These are phyloP conservation scores for Cybosia mesomella DNA, from an alignment of 2,888 invertebrate genomes.

Conservation along the genomic window DNA sequence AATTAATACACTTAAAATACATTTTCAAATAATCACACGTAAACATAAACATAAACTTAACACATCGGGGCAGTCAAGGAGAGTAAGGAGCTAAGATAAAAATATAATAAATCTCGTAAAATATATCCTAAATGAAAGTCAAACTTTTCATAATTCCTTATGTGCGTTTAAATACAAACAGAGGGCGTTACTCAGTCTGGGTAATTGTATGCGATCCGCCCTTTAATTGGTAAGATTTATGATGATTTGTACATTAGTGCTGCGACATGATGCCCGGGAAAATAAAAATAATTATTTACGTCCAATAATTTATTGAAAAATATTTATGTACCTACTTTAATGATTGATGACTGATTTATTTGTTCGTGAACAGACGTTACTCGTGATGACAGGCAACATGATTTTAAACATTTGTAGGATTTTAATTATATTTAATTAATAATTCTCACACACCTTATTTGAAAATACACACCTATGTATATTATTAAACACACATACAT, in stretches of 20 bases:
- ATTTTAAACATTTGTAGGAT: no score
- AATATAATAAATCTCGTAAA: not conserved
- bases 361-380: no score
- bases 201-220: conserved; percentile 50
- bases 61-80: not conserved
- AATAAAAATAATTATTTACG: not conserved
- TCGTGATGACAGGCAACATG: no score
- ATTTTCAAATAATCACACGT: not conserved
- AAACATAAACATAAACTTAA: not conserved
- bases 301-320: not conserved
- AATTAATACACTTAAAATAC: no score
- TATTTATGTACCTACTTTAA: not conserved
- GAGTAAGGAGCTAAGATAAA: not conserved
- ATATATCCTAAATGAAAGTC: not conserved
- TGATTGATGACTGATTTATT: no score
- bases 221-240: conserved; percentile 61
- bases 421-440: no score
- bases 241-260: conserved; percentile 57
- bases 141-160: conserved; percentile 5
- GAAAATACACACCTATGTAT: no score
- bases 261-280: conserved; percentile 29
- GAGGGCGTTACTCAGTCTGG: conserved; percentile 13
- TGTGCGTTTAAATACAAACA: conserved; percentile 7
- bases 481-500: no score
- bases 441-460: no score